These are phyloP conservation scores for Cephus pygmeus DNA, from an alignment of 2,888 invertebrate species.

Conservation along the genomic window DNA sequence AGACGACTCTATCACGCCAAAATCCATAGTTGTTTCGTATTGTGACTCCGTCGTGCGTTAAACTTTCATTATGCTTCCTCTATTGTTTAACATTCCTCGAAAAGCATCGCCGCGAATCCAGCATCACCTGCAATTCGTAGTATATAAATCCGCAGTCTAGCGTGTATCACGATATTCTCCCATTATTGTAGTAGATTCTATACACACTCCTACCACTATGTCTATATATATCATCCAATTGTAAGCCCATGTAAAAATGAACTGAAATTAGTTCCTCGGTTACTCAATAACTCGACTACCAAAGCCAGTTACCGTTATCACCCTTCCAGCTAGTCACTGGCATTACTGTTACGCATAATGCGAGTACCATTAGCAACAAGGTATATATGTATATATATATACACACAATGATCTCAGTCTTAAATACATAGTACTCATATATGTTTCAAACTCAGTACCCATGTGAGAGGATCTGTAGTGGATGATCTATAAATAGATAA, in stretches of 20 bases:
- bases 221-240: neutral
- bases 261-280: neutral
- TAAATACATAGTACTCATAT: neutral
- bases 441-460: neutral
- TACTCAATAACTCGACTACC: neutral
- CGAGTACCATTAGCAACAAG: neutral
- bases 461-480: neutral
- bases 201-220: neutral
- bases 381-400: neutral
- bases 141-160: neutral
- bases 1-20: neutral
- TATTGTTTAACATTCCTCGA: neutral
- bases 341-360: neutral
- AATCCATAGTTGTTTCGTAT: neutral
- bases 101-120: neutral
- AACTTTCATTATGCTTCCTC: neutral
- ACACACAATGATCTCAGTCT: neutral
- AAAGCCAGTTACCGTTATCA: neutral
- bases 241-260: neutral
- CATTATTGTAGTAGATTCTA: neutral
- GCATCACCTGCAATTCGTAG: neutral
- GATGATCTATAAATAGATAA: slow-evolving; percentile 1
- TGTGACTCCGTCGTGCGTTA: neutral
- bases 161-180: neutral
- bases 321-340: neutral